Evolutionary conservation across 2,888 invertebrate genomes (phyloP).

Genomic region (Lycia hirtaria): DNA sequence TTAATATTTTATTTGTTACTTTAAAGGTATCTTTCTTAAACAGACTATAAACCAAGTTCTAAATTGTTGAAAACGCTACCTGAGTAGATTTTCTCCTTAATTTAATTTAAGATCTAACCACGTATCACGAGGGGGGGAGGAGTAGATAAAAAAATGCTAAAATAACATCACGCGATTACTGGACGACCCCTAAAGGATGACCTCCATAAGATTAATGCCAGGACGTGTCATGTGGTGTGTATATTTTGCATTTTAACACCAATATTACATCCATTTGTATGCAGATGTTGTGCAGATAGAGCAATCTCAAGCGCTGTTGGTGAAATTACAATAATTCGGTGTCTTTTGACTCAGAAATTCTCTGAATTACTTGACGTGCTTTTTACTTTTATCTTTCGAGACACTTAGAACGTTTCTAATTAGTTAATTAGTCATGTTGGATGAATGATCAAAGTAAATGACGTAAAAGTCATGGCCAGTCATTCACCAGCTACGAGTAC

Average conservation of each 20-base stretch:
- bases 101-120: no score
- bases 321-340: slow-evolving; percentile 30
- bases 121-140: no score
- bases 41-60: no score
- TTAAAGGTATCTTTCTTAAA: no score
- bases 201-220: no score
- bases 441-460: slow-evolving; percentile 1
- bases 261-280: slow-evolving; percentile 46
- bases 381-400: background rate
- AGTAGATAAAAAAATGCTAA: no score
- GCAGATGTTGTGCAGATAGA: slow-evolving; percentile 31
- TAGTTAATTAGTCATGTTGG: slow-evolving; percentile 4
- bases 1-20: no score
- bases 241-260: slow-evolving; percentile 53
- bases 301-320: slow-evolving; percentile 29
- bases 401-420: slow-evolving; percentile 7
- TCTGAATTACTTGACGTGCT: slow-evolving; percentile 7
- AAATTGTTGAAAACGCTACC: no score
- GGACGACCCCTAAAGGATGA: no score
- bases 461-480: background rate
- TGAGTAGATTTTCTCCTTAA: no score
- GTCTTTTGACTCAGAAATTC: slow-evolving; percentile 19
- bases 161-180: no score
- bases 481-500: background rate
- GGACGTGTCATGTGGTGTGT: slow-evolving; percentile 53